Conservation (phyloP, 1,140 invertebrate species). For the Cydia fagiglandana region DNA sequence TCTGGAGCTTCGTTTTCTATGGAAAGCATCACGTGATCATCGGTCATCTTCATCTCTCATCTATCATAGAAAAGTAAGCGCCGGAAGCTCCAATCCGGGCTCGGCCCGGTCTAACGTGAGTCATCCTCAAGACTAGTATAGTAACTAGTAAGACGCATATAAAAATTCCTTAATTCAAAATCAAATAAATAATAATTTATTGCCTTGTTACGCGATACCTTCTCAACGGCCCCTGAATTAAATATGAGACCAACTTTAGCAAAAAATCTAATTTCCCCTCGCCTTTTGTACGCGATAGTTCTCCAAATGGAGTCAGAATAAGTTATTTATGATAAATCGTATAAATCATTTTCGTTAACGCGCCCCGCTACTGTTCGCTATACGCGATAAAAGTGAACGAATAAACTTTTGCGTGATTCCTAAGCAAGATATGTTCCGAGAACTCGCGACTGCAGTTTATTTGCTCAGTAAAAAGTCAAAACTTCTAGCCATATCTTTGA, state of each 20-base stretch:
- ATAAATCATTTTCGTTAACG: conserved; percentile 77
- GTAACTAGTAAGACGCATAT: no score
- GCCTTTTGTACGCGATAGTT: conserved; percentile 55
- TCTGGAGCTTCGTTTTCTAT: no score
- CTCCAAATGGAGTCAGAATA: conserved; percentile 62
- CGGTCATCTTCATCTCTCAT: no score
- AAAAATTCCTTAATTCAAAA: not conserved
- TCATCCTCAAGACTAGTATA: no score
- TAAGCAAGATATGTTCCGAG: conserved; percentile 57
- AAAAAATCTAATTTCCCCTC: conserved; percentile 48
- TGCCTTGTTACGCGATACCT: not conserved
- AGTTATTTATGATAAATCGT: conserved; percentile 77
- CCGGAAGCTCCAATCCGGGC: no score
- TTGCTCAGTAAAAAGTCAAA: conserved; percentile 3
- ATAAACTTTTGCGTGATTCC: conserved; percentile 76
- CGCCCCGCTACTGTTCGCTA: conserved; percentile 45
- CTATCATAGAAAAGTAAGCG: no score
- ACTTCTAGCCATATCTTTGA: not conserved
- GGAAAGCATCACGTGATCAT: no score
- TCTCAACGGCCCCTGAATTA: conserved; percentile 14
- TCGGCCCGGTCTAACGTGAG: no score
- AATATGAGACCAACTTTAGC: conserved; percentile 17
- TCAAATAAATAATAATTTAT: conserved; percentile 16
- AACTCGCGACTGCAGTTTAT: conserved; percentile 25
- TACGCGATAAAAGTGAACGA: conserved; percentile 72